Conservation (phyloP, 2,888 invertebrate genomes). For the Eilema griseolum region DNA sequence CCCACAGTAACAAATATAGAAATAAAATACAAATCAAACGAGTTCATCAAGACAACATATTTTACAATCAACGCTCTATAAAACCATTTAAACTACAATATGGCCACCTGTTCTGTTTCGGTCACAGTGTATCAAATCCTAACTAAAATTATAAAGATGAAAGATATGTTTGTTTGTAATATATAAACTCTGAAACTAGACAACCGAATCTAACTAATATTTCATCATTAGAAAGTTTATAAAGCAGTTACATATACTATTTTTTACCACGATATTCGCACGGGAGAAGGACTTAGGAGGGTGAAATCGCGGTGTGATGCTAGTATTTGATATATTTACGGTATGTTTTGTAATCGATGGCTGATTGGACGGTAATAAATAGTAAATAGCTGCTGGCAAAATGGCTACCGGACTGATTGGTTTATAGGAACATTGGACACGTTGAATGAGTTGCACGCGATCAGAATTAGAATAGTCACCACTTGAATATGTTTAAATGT, state of each 20-base stretch:
- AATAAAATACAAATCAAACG: slow-evolving; percentile 5
- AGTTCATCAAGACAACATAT: slow-evolving; percentile 44
- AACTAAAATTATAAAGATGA: neutral
- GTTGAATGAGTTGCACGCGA: slow-evolving; percentile 3
- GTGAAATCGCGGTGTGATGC: neutral
- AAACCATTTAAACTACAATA: slow-evolving; percentile 31
- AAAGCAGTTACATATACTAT: too few relatives aligned
- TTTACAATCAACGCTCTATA: slow-evolving; percentile 46
- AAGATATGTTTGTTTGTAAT: too few relatives aligned
- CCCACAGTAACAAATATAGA: slow-evolving; percentile 4
- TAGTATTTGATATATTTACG: slow-evolving; percentile 20
- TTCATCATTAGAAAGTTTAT: too few relatives aligned
- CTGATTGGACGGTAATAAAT: slow-evolving; percentile 23
- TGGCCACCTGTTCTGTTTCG: slow-evolving; percentile 34
- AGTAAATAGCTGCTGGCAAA: slow-evolving; percentile 15
- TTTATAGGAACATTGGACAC: slow-evolving; percentile 1
- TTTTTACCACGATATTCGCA: too few relatives aligned
- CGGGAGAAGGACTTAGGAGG: too few relatives aligned
- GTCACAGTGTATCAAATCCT: slow-evolving; percentile 10
- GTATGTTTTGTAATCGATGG: slow-evolving; percentile 19
- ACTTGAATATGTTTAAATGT: neutral
- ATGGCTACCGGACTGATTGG: slow-evolving; percentile 18
- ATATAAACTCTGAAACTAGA: too few relatives aligned
- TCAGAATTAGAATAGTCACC: neutral
- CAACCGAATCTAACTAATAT: too few relatives aligned